phyloP scores from a whole-genome alignment of 2,888 invertebrate species.

The Tetragnatha montana region DNA sequence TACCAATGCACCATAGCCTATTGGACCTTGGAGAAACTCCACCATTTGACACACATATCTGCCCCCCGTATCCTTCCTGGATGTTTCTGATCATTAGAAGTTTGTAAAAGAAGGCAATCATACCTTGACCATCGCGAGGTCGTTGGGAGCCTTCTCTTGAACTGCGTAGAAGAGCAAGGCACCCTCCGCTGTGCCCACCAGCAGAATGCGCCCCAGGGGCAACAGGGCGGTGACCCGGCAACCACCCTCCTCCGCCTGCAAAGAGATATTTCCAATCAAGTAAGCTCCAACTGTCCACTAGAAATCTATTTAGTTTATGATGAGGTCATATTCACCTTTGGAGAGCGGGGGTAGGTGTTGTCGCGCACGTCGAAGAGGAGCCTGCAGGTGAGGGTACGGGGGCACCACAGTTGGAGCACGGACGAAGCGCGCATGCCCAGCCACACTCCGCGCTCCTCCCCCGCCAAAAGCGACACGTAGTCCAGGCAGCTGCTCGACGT shows the following conservation, averaged over 20 bases:
- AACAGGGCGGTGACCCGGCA: slow-evolving; percentile 77
- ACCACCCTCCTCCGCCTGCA: slow-evolving; percentile 74
- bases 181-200: slow-evolving; percentile 79
- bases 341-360: slow-evolving; percentile 69
- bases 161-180: slow-evolving; percentile 75
- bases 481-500: slow-evolving; percentile 78
- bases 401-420: slow-evolving; percentile 79
- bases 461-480: slow-evolving; percentile 76
- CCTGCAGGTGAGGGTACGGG: slow-evolving; percentile 76
- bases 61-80: slow-evolving; percentile 53
- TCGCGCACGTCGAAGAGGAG: slow-evolving; percentile 78
- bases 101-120: not conserved
- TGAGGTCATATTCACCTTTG: slow-evolving; percentile 73
- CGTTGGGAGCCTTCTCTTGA: too few relatives aligned
- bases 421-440: slow-evolving; percentile 78
- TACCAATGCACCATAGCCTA: too few relatives aligned
- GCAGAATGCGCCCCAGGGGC: slow-evolving; percentile 76
- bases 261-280: slow-evolving; percentile 73
- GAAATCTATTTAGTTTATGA: too few relatives aligned
- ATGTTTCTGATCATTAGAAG: slow-evolving; percentile 57
- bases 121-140: too few relatives aligned
- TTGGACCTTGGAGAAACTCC: too few relatives aligned
- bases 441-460: slow-evolving; percentile 77
- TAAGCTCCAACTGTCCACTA: slow-evolving; percentile 2
- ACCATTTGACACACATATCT: too few relatives aligned